A percentile compares a stretch with the other conserved stretches of the same genome.
Evolutionary conservation across 2,888 invertebrate species (phyloP).

Genomic region (Diloba caeruleocephala): DNA sequence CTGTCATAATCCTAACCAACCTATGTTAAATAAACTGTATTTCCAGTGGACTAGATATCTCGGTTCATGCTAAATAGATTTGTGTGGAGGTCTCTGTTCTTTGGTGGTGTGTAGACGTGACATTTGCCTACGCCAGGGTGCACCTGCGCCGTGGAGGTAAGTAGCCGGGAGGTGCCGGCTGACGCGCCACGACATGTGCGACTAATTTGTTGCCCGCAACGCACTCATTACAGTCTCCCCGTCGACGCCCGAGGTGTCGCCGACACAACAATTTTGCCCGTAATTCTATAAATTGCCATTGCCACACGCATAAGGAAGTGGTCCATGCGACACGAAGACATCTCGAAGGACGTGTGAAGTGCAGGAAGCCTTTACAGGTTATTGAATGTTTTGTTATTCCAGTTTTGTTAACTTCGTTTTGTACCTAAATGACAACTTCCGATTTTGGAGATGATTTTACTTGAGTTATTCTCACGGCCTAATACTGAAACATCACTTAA

Average conservation of each 20-base stretch:
- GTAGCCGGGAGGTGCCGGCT: slow-evolving; percentile 78
- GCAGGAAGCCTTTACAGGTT: slow-evolving; percentile 29
- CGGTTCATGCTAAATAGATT: not conserved
- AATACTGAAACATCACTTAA: too few species aligned
- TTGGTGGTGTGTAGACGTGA: slow-evolving; percentile 62
- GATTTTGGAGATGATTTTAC: too few species aligned
- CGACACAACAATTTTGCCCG: slow-evolving; percentile 76
- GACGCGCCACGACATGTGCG: slow-evolving; percentile 84
- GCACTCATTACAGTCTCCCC: slow-evolving; percentile 79
- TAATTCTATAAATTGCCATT: slow-evolving; percentile 85
- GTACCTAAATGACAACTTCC: too few species aligned
- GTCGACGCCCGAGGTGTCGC: slow-evolving; percentile 84
- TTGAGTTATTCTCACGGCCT: too few species aligned
- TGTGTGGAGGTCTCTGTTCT: slow-evolving; percentile 31
- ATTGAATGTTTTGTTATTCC: slow-evolving; percentile 20
- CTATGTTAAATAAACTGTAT: slow-evolving; percentile 44
- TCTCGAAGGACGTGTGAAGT: slow-evolving; percentile 59
- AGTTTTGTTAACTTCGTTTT: slow-evolving; percentile 6
- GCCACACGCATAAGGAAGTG: slow-evolving; percentile 77
- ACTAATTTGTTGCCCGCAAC: slow-evolving; percentile 84
- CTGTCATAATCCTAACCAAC: slow-evolving; percentile 58
- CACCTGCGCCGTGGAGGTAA: slow-evolving; percentile 77
- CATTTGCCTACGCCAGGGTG: slow-evolving; percentile 73
- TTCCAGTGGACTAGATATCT: slow-evolving; percentile 38
- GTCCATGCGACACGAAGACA: slow-evolving; percentile 61